phyloP scores from a whole-genome alignment of 2,888 invertebrate genomes.

The Ochlodes sylvanus region DNA sequence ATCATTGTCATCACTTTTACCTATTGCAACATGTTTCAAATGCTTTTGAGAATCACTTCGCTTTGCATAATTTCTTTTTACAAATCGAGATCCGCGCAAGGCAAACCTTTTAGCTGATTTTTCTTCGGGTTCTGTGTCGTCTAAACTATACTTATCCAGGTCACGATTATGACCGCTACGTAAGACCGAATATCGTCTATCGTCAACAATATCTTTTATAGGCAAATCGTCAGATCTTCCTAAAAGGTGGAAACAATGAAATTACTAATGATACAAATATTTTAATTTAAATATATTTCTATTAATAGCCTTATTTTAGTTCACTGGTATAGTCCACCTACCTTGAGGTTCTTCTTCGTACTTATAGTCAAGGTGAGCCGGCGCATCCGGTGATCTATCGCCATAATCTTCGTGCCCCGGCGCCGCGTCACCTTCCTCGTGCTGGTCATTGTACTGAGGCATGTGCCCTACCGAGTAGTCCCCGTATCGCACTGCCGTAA shows the following conservation, averaged over 20 bases:
- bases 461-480: conserved; percentile 67
- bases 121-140: conserved; percentile 3
- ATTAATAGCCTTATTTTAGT: too few relatives aligned
- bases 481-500: conserved; percentile 54
- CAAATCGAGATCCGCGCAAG: conserved; percentile 8
- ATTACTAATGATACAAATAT: background rate
- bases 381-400: conserved; percentile 60
- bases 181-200: background rate
- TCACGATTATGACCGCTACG: conserved; percentile 6
- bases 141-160: conserved; percentile 21
- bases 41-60: background rate
- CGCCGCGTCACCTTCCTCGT: conserved; percentile 49
- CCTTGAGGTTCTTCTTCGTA: conserved; percentile 60
- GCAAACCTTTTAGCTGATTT: background rate
- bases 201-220: conserved; percentile 3
- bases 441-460: conserved; percentile 65
- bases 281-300: too few relatives aligned
- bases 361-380: conserved; percentile 67
- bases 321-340: conserved; percentile 42
- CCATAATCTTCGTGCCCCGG: conserved; percentile 57
- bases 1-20: conserved; percentile 8
- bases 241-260: conserved; percentile 2
- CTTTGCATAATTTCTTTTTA: background rate
- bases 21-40: background rate
- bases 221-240: conserved; percentile 5